phyloP scores from a whole-genome alignment of 2,797 vertebrate genomes.

The Myotis pilosus region DNA sequence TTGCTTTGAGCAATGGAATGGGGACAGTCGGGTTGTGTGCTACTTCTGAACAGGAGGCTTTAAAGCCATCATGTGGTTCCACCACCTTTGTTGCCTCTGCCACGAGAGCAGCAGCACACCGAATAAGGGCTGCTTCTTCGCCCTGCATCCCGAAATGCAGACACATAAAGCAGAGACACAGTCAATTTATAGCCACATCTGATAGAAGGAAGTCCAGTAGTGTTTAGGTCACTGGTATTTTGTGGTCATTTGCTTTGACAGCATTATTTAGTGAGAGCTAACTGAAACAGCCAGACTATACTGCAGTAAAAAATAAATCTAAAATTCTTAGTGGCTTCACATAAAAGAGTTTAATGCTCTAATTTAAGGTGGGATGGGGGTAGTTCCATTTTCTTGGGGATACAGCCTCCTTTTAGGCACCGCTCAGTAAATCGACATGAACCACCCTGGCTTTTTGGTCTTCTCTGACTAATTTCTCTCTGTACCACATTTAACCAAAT shows the following conservation, averaged over 20 bases:
- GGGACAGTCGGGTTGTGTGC: neutral
- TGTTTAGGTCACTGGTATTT: neutral
- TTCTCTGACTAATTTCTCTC: neutral
- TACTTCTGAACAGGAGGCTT: neutral
- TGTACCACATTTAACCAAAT: neutral
- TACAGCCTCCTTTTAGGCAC: neutral
- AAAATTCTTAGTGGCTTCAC: neutral
- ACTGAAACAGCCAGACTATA: neutral
- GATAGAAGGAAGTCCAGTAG: neutral
- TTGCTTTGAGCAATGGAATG: neutral
- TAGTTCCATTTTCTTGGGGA: neutral
- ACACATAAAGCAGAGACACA: neutral
- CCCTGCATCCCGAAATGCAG: neutral
- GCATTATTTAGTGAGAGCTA: neutral
- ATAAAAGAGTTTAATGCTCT: neutral
- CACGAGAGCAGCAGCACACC: rapidly evolving
- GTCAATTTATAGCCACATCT: neutral
- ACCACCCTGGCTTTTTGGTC: slow-evolving; percentile 17
- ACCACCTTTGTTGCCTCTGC: neutral
- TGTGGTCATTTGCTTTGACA: neutral
- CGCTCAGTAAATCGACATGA: neutral
- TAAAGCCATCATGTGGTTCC: neutral
- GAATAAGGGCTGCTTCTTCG: neutral
- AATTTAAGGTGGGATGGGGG: too few relatives aligned
- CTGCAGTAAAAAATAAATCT: neutral